Evolutionary conservation across 2,888 invertebrate genomes (phyloP).

Genomic region (Cerastis leucographa): DNA sequence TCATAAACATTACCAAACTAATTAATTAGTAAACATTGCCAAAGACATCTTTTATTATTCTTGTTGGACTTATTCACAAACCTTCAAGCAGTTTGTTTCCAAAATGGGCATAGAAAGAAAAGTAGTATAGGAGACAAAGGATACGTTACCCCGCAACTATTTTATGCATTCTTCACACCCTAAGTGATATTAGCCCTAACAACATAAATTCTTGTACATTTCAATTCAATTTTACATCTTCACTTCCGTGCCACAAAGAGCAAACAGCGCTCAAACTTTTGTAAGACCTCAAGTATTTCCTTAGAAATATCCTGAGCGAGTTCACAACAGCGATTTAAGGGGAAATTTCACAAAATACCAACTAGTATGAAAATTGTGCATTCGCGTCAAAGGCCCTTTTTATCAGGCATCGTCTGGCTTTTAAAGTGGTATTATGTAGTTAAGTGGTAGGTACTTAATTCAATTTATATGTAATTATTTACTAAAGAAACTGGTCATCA

Average conservation of each 20-base stretch:
- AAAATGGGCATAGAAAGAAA: neutral
- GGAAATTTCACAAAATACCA: conserved; percentile 49
- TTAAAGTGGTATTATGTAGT: neutral
- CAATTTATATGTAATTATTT: conserved; percentile 12
- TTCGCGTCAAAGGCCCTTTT: conserved; percentile 43
- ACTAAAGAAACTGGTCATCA: neutral
- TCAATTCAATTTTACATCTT: conserved; percentile 28
- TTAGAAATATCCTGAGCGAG: conserved; percentile 42
- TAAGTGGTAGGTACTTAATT: conserved; percentile 10
- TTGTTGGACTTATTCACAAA: neutral
- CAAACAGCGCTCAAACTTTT: conserved; percentile 47
- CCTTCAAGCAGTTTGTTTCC: neutral
- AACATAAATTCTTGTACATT: conserved; percentile 32
- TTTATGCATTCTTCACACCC: neutral
- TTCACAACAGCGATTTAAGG: conserved; percentile 46
- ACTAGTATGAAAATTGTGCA: conserved; percentile 41
- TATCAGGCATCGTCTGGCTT: conserved; percentile 11
- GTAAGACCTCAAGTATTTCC: conserved; percentile 57
- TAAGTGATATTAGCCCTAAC: neutral
- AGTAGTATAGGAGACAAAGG: neutral
- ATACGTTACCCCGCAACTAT: neutral
- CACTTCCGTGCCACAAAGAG: conserved; percentile 39
- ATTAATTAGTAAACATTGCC: neutral
- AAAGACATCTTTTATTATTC: too few species aligned
- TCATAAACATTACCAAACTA: neutral